A percentile compares a stretch with the other conserved stretches of the same genome.
These are phyloP conservation scores for Nasonovia ribisnigri DNA, from an alignment of 2,888 invertebrate genomes.

Conservation along the genomic window DNA sequence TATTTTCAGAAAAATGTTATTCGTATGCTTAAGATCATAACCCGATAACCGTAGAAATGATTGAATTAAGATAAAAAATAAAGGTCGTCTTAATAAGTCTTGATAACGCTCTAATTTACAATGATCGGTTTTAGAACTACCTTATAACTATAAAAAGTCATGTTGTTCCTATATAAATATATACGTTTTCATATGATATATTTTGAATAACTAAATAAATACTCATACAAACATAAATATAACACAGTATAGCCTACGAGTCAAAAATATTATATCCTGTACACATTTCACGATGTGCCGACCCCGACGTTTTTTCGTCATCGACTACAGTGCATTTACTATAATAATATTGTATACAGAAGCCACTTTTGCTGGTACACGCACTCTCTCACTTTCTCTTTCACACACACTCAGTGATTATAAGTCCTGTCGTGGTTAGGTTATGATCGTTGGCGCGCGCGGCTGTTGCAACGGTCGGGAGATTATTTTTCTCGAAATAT, in stretches of 20 bases:
- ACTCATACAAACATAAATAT: neutral
- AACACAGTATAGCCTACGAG: neutral
- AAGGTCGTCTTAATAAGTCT: too few species aligned
- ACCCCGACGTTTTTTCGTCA: neutral
- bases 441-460: neutral
- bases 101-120: too few species aligned
- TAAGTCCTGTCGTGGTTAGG: neutral
- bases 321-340: neutral
- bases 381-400: neutral
- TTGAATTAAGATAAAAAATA: too few species aligned
- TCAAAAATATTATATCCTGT: neutral
- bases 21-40: too few species aligned
- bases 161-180: too few species aligned
- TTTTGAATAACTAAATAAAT: too few species aligned
- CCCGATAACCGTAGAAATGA: too few species aligned
- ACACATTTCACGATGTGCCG: neutral
- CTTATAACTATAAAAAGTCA: too few species aligned
- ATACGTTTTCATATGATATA: too few species aligned
- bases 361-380: neutral
- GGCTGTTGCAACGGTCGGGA: neutral
- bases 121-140: too few species aligned
- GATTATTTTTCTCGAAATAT: constrained; percentile 12
- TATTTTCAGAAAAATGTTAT: too few species aligned
- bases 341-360: neutral
- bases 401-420: too few species aligned